A percentile compares a stretch with the other conserved stretches of the same genome.
These are phyloP conservation scores for Drosophila neocordata DNA, from an alignment of 1,140 invertebrate species.

Conservation along the genomic window DNA sequence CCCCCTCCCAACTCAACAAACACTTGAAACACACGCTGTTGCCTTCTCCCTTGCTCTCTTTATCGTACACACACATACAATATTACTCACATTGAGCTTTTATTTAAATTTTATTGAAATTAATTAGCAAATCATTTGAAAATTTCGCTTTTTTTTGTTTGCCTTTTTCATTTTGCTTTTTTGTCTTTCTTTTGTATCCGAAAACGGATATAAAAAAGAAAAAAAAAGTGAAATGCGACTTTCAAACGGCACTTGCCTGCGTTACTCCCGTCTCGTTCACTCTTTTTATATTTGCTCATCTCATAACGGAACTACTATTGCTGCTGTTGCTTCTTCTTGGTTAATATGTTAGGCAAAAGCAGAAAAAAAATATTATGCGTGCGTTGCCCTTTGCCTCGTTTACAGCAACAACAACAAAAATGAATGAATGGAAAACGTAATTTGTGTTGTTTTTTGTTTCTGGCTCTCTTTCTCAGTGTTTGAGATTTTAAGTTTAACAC, in stretches of 20 bases:
- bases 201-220: constrained; percentile 21
- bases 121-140: constrained; percentile 15
- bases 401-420: constrained; percentile 55
- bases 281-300: constrained; percentile 29
- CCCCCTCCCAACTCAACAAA: neutral
- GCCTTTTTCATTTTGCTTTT: neutral
- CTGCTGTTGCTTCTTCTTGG: constrained; percentile 33
- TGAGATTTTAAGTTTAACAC: constrained; percentile 66
- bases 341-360: constrained; percentile 53
- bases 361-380: constrained; percentile 51
- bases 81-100: neutral
- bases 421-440: constrained; percentile 55
- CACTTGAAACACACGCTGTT: neutral
- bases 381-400: constrained; percentile 68
- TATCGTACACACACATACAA: constrained; percentile 1
- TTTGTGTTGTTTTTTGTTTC: constrained; percentile 39
- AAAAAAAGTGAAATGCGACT: constrained; percentile 75
- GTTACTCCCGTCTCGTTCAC: constrained; percentile 23
- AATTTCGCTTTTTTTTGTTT: constrained; percentile 12
- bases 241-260: constrained; percentile 63
- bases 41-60: constrained; percentile 4
- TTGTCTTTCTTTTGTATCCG: neutral
- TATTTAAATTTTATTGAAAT: constrained; percentile 18
- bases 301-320: constrained; percentile 60
- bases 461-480: constrained; percentile 39